Percentiles rank a stretch among this genome's conserved stretches.
These are phyloP conservation scores for Folsomia manolachei DNA, from an alignment of 2,888 invertebrate genomes.

Conservation along the genomic window DNA sequence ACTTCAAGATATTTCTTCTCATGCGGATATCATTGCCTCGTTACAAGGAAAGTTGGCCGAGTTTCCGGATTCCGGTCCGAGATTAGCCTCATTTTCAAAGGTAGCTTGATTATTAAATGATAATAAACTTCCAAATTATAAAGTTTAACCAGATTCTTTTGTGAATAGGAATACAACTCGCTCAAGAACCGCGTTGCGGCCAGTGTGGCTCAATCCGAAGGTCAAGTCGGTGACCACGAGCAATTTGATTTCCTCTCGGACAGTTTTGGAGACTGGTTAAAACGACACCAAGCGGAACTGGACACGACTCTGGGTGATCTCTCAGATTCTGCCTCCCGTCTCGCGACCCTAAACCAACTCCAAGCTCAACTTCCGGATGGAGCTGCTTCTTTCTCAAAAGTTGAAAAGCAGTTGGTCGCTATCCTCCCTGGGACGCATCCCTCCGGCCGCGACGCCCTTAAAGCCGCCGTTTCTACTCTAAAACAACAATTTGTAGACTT, in stretches of 20 bases:
- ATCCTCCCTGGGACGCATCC: conserved; percentile 75
- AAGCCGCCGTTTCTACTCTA: conserved; percentile 71
- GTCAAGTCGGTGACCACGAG: conserved; percentile 76
- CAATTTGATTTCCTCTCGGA: conserved; percentile 68
- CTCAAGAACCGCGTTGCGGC: conserved; percentile 67
- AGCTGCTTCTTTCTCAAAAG: conserved; percentile 66
- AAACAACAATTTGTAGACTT: conserved; percentile 73
- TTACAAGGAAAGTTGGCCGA: conserved; percentile 76
- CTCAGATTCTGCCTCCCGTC: conserved; percentile 72
- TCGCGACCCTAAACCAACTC: conserved; percentile 52
- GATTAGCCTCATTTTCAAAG: conserved; percentile 69
- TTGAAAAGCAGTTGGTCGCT: conserved; percentile 68
- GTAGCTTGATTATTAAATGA: too few relatives aligned
- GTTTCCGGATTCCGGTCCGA: conserved; percentile 72
- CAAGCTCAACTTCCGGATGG: conserved; percentile 53
- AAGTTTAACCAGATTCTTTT: too few relatives aligned
- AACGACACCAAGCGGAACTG: conserved; percentile 74
- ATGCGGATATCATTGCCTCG: conserved; percentile 79
- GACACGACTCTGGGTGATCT: conserved; percentile 73
- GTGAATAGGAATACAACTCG: conserved; percentile 69
- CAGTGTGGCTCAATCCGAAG: conserved; percentile 66
- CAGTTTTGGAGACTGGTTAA: conserved; percentile 77
- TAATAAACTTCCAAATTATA: too few relatives aligned
- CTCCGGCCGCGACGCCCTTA: conserved; percentile 70
- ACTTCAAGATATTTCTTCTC: conserved; percentile 80